Percentiles rank a stretch among this genome's conserved stretches.
phyloP scores from a whole-genome alignment of 2,797 vertebrate genomes.

The Schizopygopsis pylzovi region DNA sequence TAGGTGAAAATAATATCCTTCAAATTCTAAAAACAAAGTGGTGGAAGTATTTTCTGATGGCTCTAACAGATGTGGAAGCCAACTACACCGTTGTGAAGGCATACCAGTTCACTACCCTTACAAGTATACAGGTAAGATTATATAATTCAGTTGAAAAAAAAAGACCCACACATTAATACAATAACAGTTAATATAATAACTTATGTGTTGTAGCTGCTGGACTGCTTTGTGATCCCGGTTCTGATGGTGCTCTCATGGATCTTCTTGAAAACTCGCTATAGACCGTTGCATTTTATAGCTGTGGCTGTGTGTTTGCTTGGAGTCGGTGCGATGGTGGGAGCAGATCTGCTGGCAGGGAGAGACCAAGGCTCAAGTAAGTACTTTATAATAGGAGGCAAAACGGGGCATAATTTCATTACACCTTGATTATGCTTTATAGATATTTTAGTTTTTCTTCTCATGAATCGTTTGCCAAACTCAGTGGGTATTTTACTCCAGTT shows the following conservation, averaged over 20 bases:
- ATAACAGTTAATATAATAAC: background rate
- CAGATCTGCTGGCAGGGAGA: conserved; percentile 87
- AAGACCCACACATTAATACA: background rate
- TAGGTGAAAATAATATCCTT: conserved; percentile 82
- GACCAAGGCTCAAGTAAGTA: conserved; percentile 84
- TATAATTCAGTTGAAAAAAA: background rate
- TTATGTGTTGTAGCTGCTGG: conserved; percentile 85
- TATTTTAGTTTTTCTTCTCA: conserved; percentile 8
- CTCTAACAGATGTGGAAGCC: conserved; percentile 91
- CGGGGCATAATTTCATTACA: background rate
- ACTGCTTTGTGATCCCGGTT: conserved; percentile 95
- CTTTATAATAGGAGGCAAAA: background rate
- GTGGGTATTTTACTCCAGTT: background rate
- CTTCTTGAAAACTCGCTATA: conserved; percentile 89
- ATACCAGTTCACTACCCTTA: conserved; percentile 93
- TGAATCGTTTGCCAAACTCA: background rate
- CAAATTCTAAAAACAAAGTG: conserved; percentile 88
- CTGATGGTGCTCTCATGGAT: conserved; percentile 97
- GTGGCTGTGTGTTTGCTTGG: conserved; percentile 90
- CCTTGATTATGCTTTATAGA: background rate
- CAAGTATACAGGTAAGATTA: conserved; percentile 92
- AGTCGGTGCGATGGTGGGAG: conserved; percentile 96
- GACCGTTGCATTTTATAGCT: conserved; percentile 86
- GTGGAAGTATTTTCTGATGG: conserved; percentile 94
- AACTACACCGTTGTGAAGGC: conserved; percentile 94